Evolutionary conservation across 2,888 invertebrate genomes (phyloP).

Genomic region (Andrena dorsata): DNA sequence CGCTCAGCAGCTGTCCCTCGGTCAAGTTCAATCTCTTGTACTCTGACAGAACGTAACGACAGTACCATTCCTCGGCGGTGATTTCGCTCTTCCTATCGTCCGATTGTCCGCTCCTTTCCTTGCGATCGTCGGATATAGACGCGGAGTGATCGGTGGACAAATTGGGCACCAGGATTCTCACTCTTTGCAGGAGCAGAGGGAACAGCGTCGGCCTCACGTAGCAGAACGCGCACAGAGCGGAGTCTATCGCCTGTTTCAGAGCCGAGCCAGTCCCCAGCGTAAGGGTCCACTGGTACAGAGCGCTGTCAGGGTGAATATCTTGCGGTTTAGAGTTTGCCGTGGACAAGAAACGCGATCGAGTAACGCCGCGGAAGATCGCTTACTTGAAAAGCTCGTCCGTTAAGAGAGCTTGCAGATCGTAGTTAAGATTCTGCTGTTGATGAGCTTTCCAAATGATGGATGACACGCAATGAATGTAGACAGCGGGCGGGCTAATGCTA

Average conservation of each 20-base stretch:
- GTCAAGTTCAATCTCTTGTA: constrained; percentile 87
- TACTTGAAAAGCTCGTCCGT: constrained; percentile 91
- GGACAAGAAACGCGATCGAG: background rate
- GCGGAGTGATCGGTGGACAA: constrained; percentile 86
- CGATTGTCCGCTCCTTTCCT: constrained; percentile 88
- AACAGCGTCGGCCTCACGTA: constrained; percentile 93
- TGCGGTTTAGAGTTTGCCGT: background rate
- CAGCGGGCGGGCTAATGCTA: constrained; percentile 85
- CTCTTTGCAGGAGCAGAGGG: constrained; percentile 89
- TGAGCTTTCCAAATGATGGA: constrained; percentile 92
- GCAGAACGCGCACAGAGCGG: constrained; percentile 94
- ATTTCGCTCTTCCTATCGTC: constrained; percentile 89
- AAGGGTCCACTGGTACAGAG: constrained; percentile 92
- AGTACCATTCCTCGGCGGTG: constrained; percentile 87
- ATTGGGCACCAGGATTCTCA: constrained; percentile 88
- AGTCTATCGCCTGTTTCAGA: constrained; percentile 94
- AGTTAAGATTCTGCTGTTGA: constrained; percentile 87
- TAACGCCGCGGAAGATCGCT: constrained; percentile 42
- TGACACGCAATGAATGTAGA: constrained; percentile 91
- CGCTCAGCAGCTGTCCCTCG: constrained; percentile 90
- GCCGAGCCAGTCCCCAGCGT: constrained; percentile 90
- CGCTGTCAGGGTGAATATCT: constrained; percentile 79
- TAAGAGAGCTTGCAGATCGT: constrained; percentile 89
- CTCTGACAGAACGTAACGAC: constrained; percentile 87
- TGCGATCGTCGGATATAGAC: constrained; percentile 88